Percentiles rank a stretch among this genome's conserved stretches.
These are phyloP conservation scores for Vultur gryphus DNA, from an alignment of 2,797 vertebrate species.

Conservation along the genomic window DNA sequence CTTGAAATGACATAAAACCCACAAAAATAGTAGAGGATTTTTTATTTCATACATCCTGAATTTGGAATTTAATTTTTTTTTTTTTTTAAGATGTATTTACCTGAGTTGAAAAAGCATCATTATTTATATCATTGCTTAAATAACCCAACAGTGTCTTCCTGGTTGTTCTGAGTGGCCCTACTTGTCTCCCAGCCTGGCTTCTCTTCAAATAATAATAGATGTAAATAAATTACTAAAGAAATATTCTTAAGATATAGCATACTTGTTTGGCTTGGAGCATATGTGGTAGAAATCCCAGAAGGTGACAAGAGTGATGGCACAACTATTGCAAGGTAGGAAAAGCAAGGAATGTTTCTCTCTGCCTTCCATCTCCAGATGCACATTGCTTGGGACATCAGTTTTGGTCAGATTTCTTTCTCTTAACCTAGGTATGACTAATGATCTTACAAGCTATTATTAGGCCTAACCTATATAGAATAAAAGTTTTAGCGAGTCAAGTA, in stretches of 20 bases:
- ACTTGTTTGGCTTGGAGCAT: not conserved
- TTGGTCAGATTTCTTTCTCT: not conserved
- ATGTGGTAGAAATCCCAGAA: not conserved
- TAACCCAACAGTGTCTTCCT: not conserved
- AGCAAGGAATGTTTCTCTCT: not conserved
- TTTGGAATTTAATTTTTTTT: not conserved
- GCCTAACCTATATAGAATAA: not conserved
- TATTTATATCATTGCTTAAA: not conserved
- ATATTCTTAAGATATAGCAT: not conserved
- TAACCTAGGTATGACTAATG: not conserved
- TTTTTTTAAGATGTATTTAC: not conserved
- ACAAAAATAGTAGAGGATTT: not conserved
- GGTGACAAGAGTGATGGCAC: not conserved
- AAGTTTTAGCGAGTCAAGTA: not conserved
- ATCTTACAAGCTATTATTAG: not conserved
- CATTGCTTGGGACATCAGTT: not conserved
- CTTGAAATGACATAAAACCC: rapidly evolving
- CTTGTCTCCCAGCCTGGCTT: not conserved
- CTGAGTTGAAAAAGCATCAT: not conserved
- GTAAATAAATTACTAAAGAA: not conserved
- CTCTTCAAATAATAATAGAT: not conserved
- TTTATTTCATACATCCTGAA: not conserved
- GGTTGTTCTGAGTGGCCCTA: not conserved
- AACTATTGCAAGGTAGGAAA: not conserved
- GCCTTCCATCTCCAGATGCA: not conserved